Evolutionary conservation across 2,113 vertebrate species (phyloP).

Genomic region (Dermatemys mawii): DNA sequence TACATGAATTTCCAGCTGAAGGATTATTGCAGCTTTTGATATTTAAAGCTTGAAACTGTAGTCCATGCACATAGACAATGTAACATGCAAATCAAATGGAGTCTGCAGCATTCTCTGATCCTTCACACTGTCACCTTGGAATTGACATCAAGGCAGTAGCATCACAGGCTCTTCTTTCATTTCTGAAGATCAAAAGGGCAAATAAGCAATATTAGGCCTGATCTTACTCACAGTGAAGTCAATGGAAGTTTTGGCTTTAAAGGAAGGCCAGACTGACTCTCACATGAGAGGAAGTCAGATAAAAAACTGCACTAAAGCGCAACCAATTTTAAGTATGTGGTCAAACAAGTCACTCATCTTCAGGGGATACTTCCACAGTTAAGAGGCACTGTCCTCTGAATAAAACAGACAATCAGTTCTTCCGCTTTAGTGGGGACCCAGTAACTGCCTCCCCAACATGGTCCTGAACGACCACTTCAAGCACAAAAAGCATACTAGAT

Average conservation of each 20-base stretch:
- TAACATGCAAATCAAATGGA: fast-evolving
- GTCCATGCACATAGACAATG: too few relatives aligned
- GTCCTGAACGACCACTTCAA: not conserved
- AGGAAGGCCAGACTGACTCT: not conserved
- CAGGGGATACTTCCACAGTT: not conserved
- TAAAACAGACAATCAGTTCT: not conserved
- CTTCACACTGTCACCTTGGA: fast-evolving
- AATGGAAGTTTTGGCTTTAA: not conserved
- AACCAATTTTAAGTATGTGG: not conserved
- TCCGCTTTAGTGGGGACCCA: not conserved
- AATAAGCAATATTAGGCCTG: not conserved
- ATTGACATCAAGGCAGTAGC: not conserved
- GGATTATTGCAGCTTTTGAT: too few relatives aligned
- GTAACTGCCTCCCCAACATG: not conserved
- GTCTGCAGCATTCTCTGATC: not conserved
- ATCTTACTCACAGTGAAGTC: not conserved
- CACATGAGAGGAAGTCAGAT: not conserved
- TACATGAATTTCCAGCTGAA: too few relatives aligned
- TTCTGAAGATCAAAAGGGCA: not conserved
- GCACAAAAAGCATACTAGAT: not conserved
- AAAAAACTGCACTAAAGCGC: not conserved
- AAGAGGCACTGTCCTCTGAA: not conserved
- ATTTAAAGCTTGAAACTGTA: too few relatives aligned
- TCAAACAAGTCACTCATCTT: not conserved
- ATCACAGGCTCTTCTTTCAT: not conserved